Percentiles rank a stretch among this genome's conserved stretches.
Evolutionary conservation across 2,888 invertebrate genomes (phyloP).

Genomic region (Drosophila borborema): DNA sequence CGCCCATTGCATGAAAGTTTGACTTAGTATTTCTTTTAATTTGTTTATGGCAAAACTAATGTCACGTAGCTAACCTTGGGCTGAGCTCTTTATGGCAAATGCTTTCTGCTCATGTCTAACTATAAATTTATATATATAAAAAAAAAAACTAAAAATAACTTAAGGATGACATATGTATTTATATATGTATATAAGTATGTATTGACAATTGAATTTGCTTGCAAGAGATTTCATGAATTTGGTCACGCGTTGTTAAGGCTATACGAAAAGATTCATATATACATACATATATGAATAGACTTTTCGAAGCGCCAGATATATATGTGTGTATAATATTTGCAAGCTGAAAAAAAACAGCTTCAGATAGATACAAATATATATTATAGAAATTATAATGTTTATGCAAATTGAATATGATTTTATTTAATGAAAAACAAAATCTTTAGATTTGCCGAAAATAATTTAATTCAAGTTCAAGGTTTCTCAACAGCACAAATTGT

Average conservation of each 20-base stretch:
- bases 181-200: not conserved
- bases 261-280: not conserved
- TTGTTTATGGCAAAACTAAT: constrained; percentile 11
- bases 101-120: not conserved
- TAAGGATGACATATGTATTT: not conserved
- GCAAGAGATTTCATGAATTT: not conserved
- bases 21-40: constrained; percentile 1
- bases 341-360: not conserved
- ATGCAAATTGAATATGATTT: not conserved
- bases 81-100: not conserved
- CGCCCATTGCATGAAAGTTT: constrained; percentile 14
- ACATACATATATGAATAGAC: not conserved
- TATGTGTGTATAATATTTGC: not conserved
- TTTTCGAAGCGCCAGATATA: not conserved
- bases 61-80: constrained; percentile 13
- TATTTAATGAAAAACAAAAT: not conserved
- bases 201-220: not conserved
- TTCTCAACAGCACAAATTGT: not conserved
- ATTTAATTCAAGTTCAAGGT: not conserved
- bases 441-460: not conserved
- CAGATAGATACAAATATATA: not conserved
- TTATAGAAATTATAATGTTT: not conserved
- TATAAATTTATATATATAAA: not conserved
- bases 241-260: not conserved
- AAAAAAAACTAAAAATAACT: not conserved